Evolutionary conservation across 2,797 vertebrate species (phyloP), one percentile per base, ranked within the genome.

Genomic region (Sebastiscus tertius): DNA sequence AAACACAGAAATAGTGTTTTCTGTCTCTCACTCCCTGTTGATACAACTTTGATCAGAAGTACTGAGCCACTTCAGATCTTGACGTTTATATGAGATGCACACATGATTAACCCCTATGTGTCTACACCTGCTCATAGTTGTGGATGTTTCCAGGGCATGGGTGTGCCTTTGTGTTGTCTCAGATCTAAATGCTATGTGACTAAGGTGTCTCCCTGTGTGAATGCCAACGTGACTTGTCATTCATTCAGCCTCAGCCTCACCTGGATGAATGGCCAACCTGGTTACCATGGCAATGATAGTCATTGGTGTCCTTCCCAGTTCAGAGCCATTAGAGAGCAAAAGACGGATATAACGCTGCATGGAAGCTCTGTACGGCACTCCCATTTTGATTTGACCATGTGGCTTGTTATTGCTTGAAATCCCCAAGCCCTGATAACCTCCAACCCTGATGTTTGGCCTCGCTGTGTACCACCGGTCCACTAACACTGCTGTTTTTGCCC

Each of bases 181-280:
- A 70, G 62, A 88, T 88, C 27, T 72, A 66, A 86, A 79, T 58
- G 75, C 70, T 85, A 70, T 86, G 74, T 93, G 81, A 89, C 80
- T 66, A 63, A 88, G 90, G 78, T 73, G 24, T 80, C 73, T 89
- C 81, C 78, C 72, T 72, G 64, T 89, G 83, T 91, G 86, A 91
- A 91, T 90, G 86, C 90, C 83, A 78, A 80, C 83, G 89, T 93
- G 84, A 90, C 42, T 89, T 84, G 93, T 93, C 95, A 96, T 95
- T 96, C 95, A 96, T 96, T 94, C 92, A 86, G 87, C 76, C 62
- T 75, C 75, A 84, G 82, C 83, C 65, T 82, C 61, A 87, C 84
- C 90, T 92, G 93, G 89, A 96, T 96, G 95, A 96, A 96, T 96
- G 95, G 92, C 91, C 89, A 77, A 77, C 70, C 58, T 92, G 91